phyloP scores from a whole-genome alignment of 2,113 vertebrate species.

The Argyrosomus japonicus region DNA sequence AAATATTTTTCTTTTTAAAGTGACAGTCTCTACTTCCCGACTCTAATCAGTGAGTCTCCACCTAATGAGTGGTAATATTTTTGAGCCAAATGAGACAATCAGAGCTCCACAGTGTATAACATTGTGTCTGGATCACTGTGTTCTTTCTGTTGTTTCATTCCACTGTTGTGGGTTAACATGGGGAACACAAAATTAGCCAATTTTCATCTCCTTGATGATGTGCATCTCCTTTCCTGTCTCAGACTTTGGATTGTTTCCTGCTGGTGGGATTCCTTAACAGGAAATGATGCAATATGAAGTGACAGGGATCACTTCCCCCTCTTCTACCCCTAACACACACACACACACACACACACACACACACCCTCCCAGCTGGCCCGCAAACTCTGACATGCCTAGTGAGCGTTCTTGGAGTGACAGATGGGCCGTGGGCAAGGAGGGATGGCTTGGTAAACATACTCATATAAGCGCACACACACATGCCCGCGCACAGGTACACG shows the following conservation, averaged over 20 bases:
- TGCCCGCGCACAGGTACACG: background rate
- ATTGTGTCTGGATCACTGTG: too few relatives aligned
- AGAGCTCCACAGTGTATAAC: background rate
- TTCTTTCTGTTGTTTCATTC: background rate
- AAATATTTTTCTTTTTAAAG: too few relatives aligned
- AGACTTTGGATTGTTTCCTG: conserved; percentile 33
- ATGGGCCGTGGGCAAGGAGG: conserved; percentile 46
- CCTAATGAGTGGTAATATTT: too few relatives aligned
- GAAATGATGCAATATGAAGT: conserved; percentile 56
- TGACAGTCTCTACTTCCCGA: too few relatives aligned
- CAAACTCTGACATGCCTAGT: conserved; percentile 52
- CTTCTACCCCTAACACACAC: background rate
- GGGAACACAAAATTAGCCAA: background rate
- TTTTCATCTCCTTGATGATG: background rate
- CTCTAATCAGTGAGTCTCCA: too few relatives aligned
- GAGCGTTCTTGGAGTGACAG: conserved; percentile 65
- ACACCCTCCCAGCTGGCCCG: conserved; percentile 40
- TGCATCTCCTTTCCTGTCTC: conserved; percentile 4
- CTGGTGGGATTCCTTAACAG: conserved; percentile 52
- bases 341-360: conserved; percentile 22
- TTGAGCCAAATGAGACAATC: background rate
- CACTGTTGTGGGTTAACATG: background rate
- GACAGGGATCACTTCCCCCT: conserved; percentile 34
- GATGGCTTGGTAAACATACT: conserved; percentile 48
- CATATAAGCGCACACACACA: conserved; percentile 25